Evolutionary conservation across 2,888 invertebrate species (phyloP).

Genomic region (Lithophane ornitopus): DNA sequence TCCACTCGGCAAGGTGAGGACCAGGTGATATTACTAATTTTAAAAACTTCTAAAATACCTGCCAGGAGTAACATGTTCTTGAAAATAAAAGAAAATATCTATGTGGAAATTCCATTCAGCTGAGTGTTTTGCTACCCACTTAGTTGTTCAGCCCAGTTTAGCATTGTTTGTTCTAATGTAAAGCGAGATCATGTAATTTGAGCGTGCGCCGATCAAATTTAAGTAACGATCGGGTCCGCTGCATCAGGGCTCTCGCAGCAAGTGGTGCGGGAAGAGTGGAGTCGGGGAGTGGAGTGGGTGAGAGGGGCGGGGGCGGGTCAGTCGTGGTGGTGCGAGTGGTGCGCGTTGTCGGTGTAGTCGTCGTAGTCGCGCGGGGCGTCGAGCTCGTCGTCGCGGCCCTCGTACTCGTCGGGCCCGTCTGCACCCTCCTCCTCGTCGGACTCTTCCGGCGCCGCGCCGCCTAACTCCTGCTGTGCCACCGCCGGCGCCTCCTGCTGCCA

Average conservation of each 20-base stretch:
- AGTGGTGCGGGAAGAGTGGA: constrained; percentile 1
- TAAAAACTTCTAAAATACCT: neutral
- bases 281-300: constrained; percentile 4
- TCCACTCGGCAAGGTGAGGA: neutral
- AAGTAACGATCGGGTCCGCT: neutral
- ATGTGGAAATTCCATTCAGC: neutral
- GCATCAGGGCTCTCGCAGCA: neutral
- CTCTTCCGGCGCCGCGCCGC: constrained; percentile 63
- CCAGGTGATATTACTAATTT: neutral
- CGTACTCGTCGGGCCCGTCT: constrained; percentile 75
- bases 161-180: neutral
- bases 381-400: constrained; percentile 80
- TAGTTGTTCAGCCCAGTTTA: neutral
- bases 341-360: constrained; percentile 87
- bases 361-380: constrained; percentile 84
- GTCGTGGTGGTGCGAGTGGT: constrained; percentile 81
- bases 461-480: constrained; percentile 69
- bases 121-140: neutral
- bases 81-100: neutral
- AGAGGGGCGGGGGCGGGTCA: constrained; percentile 65
- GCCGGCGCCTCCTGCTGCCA: constrained; percentile 73
- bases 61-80: neutral
- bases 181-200: constrained; percentile 11
- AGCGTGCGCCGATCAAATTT: constrained; percentile 7
- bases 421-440: constrained; percentile 65